Evolutionary conservation across 1,140 invertebrate species (phyloP).

Genomic region (Idris sp.): DNA sequence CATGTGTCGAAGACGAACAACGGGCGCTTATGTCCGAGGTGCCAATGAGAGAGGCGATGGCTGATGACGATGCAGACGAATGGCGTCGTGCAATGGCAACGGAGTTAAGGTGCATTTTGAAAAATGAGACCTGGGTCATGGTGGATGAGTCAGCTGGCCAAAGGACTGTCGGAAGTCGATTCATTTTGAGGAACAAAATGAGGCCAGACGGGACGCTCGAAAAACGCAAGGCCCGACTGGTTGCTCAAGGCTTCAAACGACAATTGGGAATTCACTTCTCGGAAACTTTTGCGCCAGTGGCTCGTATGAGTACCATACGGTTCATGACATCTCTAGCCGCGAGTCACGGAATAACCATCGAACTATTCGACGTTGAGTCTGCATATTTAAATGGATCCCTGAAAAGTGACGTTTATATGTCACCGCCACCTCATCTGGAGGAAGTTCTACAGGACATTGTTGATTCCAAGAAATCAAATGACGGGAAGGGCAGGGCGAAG

Average conservation of each 20-base stretch:
- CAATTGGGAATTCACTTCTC: slow-evolving; percentile 26
- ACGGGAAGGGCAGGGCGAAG: background rate
- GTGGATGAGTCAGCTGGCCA: background rate
- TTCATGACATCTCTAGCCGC: background rate
- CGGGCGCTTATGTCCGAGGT: slow-evolving; percentile 17
- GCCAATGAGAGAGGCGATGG: slow-evolving; percentile 8
- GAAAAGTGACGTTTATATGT: background rate
- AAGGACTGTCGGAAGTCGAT: slow-evolving; percentile 18
- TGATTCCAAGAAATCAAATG: slow-evolving; percentile 78
- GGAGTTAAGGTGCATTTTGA: slow-evolving; percentile 17
- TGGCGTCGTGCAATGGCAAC: slow-evolving; percentile 13
- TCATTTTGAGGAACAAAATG: slow-evolving; percentile 34
- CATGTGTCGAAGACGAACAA: background rate
- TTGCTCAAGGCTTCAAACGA: slow-evolving; percentile 47
- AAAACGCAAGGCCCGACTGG: slow-evolving; percentile 47
- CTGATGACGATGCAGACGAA: slow-evolving; percentile 2
- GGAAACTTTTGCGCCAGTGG: slow-evolving; percentile 33
- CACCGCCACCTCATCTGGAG: background rate
- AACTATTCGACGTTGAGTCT: background rate
- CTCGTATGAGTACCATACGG: background rate
- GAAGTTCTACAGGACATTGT: slow-evolving; percentile 5
- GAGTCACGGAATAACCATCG: background rate
- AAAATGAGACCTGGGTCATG: slow-evolving; percentile 31
- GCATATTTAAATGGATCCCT: background rate
- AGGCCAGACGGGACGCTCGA: slow-evolving; percentile 16